Conservation (phyloP, 2,113 vertebrate species). For the Gymnarchus niloticus region DNA sequence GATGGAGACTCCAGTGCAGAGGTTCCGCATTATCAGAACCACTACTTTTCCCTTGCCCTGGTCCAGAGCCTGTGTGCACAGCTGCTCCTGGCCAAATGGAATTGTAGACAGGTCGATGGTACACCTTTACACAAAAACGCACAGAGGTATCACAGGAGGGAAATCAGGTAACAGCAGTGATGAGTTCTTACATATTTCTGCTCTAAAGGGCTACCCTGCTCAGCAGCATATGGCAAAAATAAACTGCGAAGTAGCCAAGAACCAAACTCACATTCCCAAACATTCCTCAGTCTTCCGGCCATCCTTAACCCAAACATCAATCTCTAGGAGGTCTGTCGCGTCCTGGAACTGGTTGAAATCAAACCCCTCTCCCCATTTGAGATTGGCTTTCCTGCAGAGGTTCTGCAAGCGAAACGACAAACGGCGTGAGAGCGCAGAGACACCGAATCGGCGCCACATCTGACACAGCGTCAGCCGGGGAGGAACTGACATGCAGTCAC, state of each 20-base stretch:
- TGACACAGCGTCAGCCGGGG: slow-evolving; percentile 48
- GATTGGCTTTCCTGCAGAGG: slow-evolving; percentile 88
- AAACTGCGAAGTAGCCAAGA: neutral
- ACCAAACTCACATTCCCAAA: slow-evolving; percentile 81
- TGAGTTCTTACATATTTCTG: too few species aligned
- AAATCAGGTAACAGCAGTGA: too few species aligned
- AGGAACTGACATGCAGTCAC: slow-evolving; percentile 52
- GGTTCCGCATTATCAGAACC: slow-evolving; percentile 69
- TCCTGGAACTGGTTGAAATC: slow-evolving; percentile 97
- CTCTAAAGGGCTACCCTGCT: too few species aligned
- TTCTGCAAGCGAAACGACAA: slow-evolving; percentile 66
- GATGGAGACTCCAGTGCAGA: slow-evolving; percentile 77
- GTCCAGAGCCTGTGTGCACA: slow-evolving; percentile 63
- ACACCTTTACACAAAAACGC: slow-evolving; percentile 60
- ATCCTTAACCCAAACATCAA: slow-evolving; percentile 84
- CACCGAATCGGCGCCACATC: slow-evolving; percentile 31
- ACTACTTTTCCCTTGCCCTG: slow-evolving; percentile 69
- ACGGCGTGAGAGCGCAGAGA: neutral
- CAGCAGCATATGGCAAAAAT: neutral
- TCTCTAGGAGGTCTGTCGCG: slow-evolving; percentile 84
- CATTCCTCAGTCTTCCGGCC: slow-evolving; percentile 81
- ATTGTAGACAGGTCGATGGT: slow-evolving; percentile 75
- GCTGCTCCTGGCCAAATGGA: slow-evolving; percentile 66
- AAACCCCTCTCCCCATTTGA: slow-evolving; percentile 96
- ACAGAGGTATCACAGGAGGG: neutral